Conservation (phyloP, 2,797 vertebrate genomes). For the Falco novaeseelandiae region DNA sequence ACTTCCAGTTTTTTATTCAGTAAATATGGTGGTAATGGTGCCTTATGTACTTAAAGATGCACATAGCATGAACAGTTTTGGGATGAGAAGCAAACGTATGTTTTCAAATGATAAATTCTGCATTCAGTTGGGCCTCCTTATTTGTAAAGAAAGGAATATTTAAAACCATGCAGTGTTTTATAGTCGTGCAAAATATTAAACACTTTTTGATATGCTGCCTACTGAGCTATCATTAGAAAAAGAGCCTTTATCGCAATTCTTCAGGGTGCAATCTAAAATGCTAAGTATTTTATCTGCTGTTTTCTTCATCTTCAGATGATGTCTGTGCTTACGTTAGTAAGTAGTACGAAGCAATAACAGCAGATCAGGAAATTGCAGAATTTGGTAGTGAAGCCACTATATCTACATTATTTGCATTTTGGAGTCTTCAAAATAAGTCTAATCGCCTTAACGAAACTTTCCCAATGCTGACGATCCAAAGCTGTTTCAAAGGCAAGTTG, state of each 20-base stretch:
- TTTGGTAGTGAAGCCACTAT: neutral
- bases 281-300: neutral
- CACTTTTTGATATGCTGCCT: neutral
- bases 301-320: neutral
- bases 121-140: neutral
- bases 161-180: neutral
- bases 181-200: neutral
- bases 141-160: neutral
- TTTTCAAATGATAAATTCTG: neutral
- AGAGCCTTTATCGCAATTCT: neutral
- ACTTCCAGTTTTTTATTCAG: neutral
- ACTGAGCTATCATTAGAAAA: neutral
- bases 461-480: neutral
- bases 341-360: neutral
- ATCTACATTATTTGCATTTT: neutral
- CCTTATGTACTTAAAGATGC: neutral
- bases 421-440: neutral
- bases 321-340: neutral
- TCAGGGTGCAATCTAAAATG: neutral
- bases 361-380: neutral
- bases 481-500: neutral
- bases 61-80: neutral
- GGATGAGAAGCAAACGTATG: neutral
- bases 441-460: neutral
- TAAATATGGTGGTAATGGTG: neutral